These are phyloP conservation scores for Montifringilla adamsi DNA, from an alignment of 2,113 vertebrate species.

Conservation along the genomic window DNA sequence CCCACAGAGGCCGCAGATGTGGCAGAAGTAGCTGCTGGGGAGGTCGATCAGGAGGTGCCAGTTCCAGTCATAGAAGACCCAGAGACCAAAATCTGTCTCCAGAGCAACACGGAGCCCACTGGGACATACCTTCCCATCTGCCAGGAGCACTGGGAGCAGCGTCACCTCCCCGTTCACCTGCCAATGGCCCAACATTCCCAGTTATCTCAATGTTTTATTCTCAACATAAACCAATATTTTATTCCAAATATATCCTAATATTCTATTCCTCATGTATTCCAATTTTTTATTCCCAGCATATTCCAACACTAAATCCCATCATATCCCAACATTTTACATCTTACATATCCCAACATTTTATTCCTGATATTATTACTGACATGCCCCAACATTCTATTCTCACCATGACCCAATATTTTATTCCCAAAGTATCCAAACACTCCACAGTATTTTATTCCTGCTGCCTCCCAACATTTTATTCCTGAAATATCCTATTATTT, in stretches of 20 bases:
- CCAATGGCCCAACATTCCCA: not conserved
- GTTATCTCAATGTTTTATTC: not conserved
- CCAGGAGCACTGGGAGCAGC: conserved; percentile 51
- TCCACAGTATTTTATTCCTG: not conserved
- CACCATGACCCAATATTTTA: not conserved
- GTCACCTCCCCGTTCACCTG: conserved; percentile 16
- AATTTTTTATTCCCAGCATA: not conserved
- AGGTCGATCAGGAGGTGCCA: not conserved
- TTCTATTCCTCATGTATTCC: not conserved
- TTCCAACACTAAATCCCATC: not conserved
- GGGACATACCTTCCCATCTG: conserved; percentile 19
- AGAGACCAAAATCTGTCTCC: conserved; percentile 69
- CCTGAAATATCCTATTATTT: not conserved
- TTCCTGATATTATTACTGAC: not conserved
- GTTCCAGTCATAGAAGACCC: conserved; percentile 75
- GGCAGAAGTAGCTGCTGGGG: no score
- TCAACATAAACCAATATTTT: not conserved
- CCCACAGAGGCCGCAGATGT: no score
- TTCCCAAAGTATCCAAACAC: not conserved
- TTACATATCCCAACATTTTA: not conserved
- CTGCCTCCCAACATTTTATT: not conserved
- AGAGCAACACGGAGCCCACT: conserved; percentile 52
- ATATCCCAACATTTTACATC: not conserved
- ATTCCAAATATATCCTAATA: not conserved
- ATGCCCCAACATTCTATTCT: not conserved